Base-by-base conservation (phyloP, 2,797 vertebrate species). In the Atherinosoma microstoma region DNA sequence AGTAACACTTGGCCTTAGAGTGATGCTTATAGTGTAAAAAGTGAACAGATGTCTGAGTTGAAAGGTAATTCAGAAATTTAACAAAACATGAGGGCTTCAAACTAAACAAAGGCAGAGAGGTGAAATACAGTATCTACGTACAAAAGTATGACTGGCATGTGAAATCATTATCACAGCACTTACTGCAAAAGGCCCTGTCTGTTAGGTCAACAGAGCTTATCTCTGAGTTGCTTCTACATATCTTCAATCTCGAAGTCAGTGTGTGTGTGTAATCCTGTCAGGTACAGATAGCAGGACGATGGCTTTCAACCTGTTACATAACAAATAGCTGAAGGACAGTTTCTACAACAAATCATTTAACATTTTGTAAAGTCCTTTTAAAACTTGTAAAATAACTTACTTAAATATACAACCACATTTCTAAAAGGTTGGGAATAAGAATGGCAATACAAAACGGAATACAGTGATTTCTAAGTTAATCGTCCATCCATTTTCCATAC, bases 1-100 rank as follows among this genome's bases (percentile, higher is more conserved):
- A 78, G 15, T 8, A 65, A 82, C 70, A 70, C 64, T 32, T 61
- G 51, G 64, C 70, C 67, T 76, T 36, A 54, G 27, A 64, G 22
- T 29, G 57, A 69, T 7, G 20, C 27, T 63, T 18, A 67, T 11
- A 64, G 58, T 18, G 18, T 63, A 13, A 76, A 70, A 78, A 65
- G 51, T 32, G 32, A 51, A 30, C 20, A 58, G 11, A 12, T 59
- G 49, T 49, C 11, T 40, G 54, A 53, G 24, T 36, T 73, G 13
- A 68, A 59, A 67, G 65, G 13, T 3, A 73, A 53, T 73, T 62
- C 58, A n/a, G 6, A 35, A 29, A 61, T 32, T 4, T 35, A 54
- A 75, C 24, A 42, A 70, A 16, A 10, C 30, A 65, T 32, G 4
- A 51, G 70, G 0, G 10, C 54, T 73, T 70, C 58, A 67, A 75